These are phyloP conservation scores for Garra rufa DNA, from an alignment of 2,113 vertebrate species.

Conservation along the genomic window DNA sequence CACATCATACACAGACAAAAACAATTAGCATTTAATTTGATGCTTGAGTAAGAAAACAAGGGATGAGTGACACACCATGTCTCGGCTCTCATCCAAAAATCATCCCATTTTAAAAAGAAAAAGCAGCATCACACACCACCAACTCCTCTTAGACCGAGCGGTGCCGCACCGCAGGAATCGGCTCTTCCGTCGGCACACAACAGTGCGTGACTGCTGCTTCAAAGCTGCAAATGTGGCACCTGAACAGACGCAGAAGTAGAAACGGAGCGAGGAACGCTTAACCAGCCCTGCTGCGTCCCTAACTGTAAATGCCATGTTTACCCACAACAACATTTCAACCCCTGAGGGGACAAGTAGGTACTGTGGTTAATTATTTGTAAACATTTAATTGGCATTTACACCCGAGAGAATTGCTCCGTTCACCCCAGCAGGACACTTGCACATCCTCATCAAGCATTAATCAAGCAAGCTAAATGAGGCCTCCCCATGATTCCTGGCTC, in stretches of 20 bases:
- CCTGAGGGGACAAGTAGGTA: slow-evolving; percentile 45
- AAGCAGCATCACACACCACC: not conserved
- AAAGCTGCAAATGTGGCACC: not conserved
- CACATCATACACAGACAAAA: slow-evolving; percentile 43
- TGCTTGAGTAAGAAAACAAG: slow-evolving; percentile 36
- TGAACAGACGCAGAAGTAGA: slow-evolving; percentile 21
- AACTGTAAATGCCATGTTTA: slow-evolving; percentile 60
- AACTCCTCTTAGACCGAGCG: not conserved
- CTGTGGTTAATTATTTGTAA: slow-evolving; percentile 60
- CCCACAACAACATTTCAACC: slow-evolving; percentile 54
- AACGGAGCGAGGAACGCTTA: slow-evolving; percentile 41
- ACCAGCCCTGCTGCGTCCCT: slow-evolving; percentile 43
- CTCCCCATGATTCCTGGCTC: slow-evolving; percentile 16
- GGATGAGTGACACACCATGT: slow-evolving; percentile 12
- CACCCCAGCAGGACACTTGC: slow-evolving; percentile 59
- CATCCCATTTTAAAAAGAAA: slow-evolving; percentile 27
- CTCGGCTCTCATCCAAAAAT: slow-evolving; percentile 24
- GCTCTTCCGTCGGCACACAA: not conserved
- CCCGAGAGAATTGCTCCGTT: slow-evolving; percentile 54
- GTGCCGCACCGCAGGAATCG: not conserved
- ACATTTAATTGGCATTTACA: slow-evolving; percentile 61
- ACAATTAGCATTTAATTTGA: slow-evolving; percentile 51
- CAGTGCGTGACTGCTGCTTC: not conserved
- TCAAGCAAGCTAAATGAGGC: slow-evolving; percentile 49
- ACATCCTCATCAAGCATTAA: slow-evolving; percentile 59